Percentiles rank a stretch among this genome's conserved stretches.
Evolutionary conservation across 2,888 invertebrate genomes (phyloP).

Genomic region (Linnaemya vulpina): DNA sequence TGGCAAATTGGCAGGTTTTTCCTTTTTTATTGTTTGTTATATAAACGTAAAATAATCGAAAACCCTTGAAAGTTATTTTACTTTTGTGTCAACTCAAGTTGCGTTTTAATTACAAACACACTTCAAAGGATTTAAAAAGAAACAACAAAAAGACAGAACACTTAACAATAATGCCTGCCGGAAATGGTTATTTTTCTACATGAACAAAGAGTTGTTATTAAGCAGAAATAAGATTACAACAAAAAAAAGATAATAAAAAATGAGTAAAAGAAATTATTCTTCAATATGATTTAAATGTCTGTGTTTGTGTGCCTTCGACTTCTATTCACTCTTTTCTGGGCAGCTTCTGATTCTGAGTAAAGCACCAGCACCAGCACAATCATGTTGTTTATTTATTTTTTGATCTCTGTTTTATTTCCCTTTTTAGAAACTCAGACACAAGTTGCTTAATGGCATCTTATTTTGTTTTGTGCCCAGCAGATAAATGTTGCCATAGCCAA

Average conservation of each 20-base stretch:
- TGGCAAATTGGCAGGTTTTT: background rate
- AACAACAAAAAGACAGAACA: constrained; percentile 11
- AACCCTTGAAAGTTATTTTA: background rate
- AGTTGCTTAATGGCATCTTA: constrained; percentile 48
- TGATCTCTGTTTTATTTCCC: constrained; percentile 5
- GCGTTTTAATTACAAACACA: constrained; percentile 50
- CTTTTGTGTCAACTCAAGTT: constrained; percentile 13
- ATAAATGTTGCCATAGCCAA: constrained; percentile 64
- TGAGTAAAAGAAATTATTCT: constrained; percentile 39
- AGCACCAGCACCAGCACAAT: constrained; percentile 23
- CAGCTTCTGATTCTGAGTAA: constrained; percentile 42
- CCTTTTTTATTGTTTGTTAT: too few relatives aligned
- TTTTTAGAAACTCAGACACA: constrained; percentile 51
- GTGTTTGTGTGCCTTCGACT: constrained; percentile 5
- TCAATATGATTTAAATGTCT: constrained; percentile 54
- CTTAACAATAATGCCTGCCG: constrained; percentile 57
- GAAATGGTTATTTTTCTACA: constrained; percentile 39
- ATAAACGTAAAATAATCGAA: background rate
- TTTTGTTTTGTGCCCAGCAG: constrained; percentile 36
- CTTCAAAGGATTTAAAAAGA: constrained; percentile 51
- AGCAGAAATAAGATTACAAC: constrained; percentile 14
- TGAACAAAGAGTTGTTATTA: constrained; percentile 50
- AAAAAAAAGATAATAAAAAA: too few relatives aligned
- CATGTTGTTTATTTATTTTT: constrained; percentile 20
- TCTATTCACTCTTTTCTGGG: constrained; percentile 36